Evolutionary conservation across 2,113 vertebrate species (phyloP), one percentile per base, ranked within the genome.

Genomic region (Gnathonemus longibarbis): DNA sequence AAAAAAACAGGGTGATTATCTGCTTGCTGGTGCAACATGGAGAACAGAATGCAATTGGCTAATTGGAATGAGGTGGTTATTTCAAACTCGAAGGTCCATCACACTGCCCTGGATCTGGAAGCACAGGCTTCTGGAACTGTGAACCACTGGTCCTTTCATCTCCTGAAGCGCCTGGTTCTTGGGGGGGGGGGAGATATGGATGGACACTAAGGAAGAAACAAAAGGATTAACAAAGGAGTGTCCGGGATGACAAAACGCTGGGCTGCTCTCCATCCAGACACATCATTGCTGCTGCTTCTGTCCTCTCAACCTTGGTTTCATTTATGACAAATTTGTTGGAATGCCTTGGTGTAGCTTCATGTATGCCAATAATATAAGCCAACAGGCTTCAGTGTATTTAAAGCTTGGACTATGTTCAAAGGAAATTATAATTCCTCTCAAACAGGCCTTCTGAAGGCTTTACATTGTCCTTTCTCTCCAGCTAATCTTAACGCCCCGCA

Each of bases 341-440:
- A 94, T 95, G 96, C 96, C 97, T 97, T 96, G 95, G 96, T 96
- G 96, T 95, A 92, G 94, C 96, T 97, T 97, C 97, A 98, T 99
- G 98, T 98, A 97, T 97, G 85, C 85, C 85, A 87, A 87, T 19
- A 56, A 98, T 98, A 97, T 98, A 97, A 97, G 97, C 98, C 98
- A 98, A 98, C 97, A 97, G 97, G 98, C 97, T 97, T 97, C 97
- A 97, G 97, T 97, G 96, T 95, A 97, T 96, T 97, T 97, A 97
- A 98, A 98, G 97, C 97, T 98, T 98, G 98, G 98, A 98, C 96
- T 96, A 96, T 95, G 97, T 98, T 99, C 98, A 99, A 99, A 99
- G 98, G 97, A 97, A 90, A 96, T 95, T 97, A 96, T 98, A 97
- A 98, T 98, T 98, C 97, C 97, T 99, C 98, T 97, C 98, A 98